phyloP scores from a whole-genome alignment of 2,113 vertebrate species.

The Oreotragus oreotragus region DNA sequence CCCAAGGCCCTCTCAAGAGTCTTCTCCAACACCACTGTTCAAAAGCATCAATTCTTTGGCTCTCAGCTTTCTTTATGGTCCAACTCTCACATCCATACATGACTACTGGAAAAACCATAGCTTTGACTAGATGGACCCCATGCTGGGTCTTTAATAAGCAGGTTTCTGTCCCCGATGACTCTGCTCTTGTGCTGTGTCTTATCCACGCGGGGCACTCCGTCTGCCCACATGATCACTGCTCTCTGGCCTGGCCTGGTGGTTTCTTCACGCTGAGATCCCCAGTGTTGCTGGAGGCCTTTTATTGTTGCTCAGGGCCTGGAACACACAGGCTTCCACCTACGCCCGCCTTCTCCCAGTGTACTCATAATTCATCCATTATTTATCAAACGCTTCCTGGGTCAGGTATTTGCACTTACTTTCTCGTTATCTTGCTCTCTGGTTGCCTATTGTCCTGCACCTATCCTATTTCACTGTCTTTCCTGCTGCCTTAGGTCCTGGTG shows the following conservation, averaged over 20 bases:
- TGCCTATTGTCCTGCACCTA: not conserved
- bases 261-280: not conserved
- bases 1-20: not conserved
- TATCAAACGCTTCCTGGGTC: not conserved
- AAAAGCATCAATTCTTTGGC: not conserved
- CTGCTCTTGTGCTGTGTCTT: not conserved
- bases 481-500: not conserved
- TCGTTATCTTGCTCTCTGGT: not conserved
- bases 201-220: not conserved
- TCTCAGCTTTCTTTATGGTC: not conserved
- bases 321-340: not conserved
- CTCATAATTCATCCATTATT: not conserved
- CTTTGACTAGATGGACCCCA: not conserved
- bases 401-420: not conserved
- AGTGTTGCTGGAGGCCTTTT: not conserved
- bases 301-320: not conserved
- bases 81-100: not conserved
- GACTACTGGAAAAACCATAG: not conserved
- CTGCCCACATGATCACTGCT: not conserved
- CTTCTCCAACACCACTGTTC: not conserved
- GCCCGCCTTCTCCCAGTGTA: not conserved
- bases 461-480: not conserved
- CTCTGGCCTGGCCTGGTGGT: not conserved
- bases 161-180: not conserved
- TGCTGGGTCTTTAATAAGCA: not conserved